Evolutionary conservation across 2,888 invertebrate genomes (phyloP).

Genomic region (Nemurella pictetii): DNA sequence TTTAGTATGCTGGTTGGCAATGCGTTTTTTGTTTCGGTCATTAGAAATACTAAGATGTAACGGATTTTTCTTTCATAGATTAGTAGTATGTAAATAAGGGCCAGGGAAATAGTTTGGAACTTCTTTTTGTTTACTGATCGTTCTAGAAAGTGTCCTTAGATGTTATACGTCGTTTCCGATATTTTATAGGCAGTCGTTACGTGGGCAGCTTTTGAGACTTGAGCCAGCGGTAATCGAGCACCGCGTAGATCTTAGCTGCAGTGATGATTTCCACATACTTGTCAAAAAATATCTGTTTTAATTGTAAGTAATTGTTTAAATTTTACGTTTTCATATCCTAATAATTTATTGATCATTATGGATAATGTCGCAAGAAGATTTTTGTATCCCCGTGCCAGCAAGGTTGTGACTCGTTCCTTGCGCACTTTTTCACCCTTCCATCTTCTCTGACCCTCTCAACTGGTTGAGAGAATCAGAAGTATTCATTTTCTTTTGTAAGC

Average conservation of each 20-base stretch:
- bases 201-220: not conserved
- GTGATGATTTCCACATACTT: not conserved
- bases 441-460: slow-evolving; percentile 42
- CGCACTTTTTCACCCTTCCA: not conserved
- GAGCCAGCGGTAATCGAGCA: not conserved
- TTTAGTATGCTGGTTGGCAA: no score
- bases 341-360: slow-evolving; percentile 37
- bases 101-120: not conserved
- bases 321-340: slow-evolving; percentile 34
- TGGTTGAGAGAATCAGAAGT: slow-evolving; percentile 42
- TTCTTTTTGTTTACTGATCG: not conserved
- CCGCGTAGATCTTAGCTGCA: not conserved
- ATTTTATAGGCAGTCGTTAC: not conserved
- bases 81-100: not conserved
- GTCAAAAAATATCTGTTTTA: not conserved
- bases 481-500: not conserved
- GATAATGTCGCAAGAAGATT: slow-evolving; percentile 30
- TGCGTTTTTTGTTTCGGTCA: no score
- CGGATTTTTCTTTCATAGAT: not conserved
- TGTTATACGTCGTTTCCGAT: not conserved
- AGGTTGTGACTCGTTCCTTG: slow-evolving; percentile 19
- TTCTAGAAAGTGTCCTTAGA: slow-evolving; percentile 12
- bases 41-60: not conserved
- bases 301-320: not conserved
- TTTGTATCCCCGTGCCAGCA: not conserved